Base-by-base conservation (phyloP, 2,888 invertebrate species). In the Hofmannophila pseudospretella region DNA sequence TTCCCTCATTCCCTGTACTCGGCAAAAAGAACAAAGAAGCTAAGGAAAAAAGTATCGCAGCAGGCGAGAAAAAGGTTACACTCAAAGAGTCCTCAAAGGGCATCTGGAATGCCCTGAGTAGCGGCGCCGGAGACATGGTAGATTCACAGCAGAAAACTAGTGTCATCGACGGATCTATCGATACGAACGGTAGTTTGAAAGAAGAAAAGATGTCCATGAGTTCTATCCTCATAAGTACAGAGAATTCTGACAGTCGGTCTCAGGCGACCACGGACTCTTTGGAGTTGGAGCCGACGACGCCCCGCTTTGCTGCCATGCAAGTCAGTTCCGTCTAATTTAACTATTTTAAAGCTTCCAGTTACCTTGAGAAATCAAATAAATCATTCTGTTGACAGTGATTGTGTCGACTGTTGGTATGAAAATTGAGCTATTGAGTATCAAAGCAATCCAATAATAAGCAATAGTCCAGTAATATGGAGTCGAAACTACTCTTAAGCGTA, bases 11-110 rank as follows among this genome's bases (percentile, higher is more conserved):
- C 56, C 89, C 91, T 2, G 91, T 90, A 20, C 84, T 92, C 35
- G 90, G 90, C 4, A 92, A 92, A 69, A 92, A 92, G 58, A 85
- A 85, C 1, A 88, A 88, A 57, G 88, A 88, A 23, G 62, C 67
- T 7, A 88, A 89, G 55, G 88, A 88, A 10, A 89, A 88, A 58
- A 67, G 60, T 39, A 50, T 59, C 4, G 45, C 56, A 5, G 47
- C 56, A 3, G 61, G 54, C 25, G 87, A 88, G 30, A 90, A 88
- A 49, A 85, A 82, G 49, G 75, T 76, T 7, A 70, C 75, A 1
- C 53, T 76, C 7, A 88, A 88, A 51, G 88, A 88, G 19, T 73
- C 82, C 3, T 70, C 80, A 3, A 88, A 87, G 51, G 77, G 75
- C n/a, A 78, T 80, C 32, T 80, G 86, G 72, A 86, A 75, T 51